Base-by-base conservation (phyloP, 2,888 invertebrate species). In the Mesorhabditis belari region DNA sequence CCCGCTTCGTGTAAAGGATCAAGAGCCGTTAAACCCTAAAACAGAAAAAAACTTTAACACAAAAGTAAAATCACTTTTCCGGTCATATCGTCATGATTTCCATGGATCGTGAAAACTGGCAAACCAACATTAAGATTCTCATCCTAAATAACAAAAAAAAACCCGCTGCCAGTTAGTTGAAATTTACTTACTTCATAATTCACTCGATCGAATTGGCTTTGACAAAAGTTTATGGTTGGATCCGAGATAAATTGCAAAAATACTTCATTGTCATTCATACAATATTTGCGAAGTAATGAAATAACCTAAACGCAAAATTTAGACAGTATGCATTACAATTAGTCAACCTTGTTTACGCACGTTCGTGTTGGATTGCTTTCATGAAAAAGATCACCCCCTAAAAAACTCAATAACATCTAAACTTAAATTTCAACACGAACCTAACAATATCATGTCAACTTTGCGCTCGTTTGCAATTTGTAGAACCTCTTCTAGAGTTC, bases 371-470 rank as follows among this genome's bases (percentile, higher is more conserved):
- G 98, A 79, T 90, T 91, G 62, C 92, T 90, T 64, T 93, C 91
- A 81, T 98, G 94, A 82, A 95, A 99, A 59, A 98, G 86, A 84
- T 99, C 98, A 3, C 98, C 98, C 12, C 92, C 96, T 3, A 94
- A 85, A 23, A 55, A 57, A 59, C 12, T 27, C 23, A 50, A 12
- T 23, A 67, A 12, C 0, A 55, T 57, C 51, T n/a, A 24, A 28
- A 55, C 21, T 58, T 53, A 23, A 25, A 26, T 19, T n/a, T n/a
- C n/a, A n/a, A n/a, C n/a, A n/a, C n/a, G n/a, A n/a, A 49, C 19
- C 64, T 57, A 52, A 77, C 19, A 81, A 60, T 29, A 81, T 60
- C 63, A 80, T 71, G 59, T 80, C 80, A 17, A 72, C 79, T 29
- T 76, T 62, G 28, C 71, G 35, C 55, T 88, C 85, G 6, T 86